Conservation (phyloP, 2,113 vertebrate species). For the Stegastes partitus region DNA sequence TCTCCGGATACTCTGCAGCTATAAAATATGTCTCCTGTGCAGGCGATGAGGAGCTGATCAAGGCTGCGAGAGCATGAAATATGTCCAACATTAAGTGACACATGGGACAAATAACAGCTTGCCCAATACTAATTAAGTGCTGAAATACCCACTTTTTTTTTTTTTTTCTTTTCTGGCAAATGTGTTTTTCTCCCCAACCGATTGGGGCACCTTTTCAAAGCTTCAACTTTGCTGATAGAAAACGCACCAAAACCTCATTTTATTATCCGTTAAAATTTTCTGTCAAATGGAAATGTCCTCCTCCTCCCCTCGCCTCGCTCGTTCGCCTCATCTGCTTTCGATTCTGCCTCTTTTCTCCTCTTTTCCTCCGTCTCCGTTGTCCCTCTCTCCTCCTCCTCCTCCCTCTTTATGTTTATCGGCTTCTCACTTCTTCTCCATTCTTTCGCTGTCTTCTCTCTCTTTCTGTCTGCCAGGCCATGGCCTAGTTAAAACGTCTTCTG, state of each 20-base stretch:
- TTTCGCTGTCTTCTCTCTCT: constrained; percentile 14
- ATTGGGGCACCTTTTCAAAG: constrained; percentile 53
- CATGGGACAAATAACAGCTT: constrained; percentile 67
- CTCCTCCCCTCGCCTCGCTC: not conserved
- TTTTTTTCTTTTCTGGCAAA: constrained; percentile 39
- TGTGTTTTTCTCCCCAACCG: constrained; percentile 11
- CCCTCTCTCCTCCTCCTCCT: constrained; percentile 4
- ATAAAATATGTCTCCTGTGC: constrained; percentile 35
- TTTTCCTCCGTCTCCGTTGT: not conserved
- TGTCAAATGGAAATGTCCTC: not conserved
- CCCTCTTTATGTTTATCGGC: constrained; percentile 33
- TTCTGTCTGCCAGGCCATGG: constrained; percentile 55
- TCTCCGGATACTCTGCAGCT: constrained; percentile 31
- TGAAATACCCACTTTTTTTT: constrained; percentile 33
- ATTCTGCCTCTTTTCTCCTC: not conserved
- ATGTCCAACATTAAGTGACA: constrained; percentile 62
- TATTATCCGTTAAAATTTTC: not conserved
- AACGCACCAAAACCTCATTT: constrained; percentile 31
- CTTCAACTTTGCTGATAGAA: constrained; percentile 34
- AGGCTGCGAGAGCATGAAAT: constrained; percentile 49
- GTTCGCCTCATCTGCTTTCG: not conserved
- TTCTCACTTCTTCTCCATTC: constrained; percentile 15
- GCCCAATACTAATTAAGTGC: constrained; percentile 60
- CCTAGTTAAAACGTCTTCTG: constrained; percentile 64
- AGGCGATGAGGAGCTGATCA: constrained; percentile 43